These are phyloP conservation scores for Arothron firmamentum DNA, from an alignment of 2,113 vertebrate genomes.

Conservation along the genomic window DNA sequence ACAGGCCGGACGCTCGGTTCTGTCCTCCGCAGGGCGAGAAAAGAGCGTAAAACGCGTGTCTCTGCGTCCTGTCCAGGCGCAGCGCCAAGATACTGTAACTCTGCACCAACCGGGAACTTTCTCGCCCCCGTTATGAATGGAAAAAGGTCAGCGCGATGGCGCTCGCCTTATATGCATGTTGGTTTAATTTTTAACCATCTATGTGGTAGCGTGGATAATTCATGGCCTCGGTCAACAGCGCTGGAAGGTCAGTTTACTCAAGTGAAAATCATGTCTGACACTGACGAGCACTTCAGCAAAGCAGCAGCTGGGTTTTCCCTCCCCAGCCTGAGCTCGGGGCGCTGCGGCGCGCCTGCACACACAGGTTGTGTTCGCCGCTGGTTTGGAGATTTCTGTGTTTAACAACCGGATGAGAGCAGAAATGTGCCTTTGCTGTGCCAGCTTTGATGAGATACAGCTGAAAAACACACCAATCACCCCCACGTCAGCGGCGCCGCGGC, in stretches of 20 bases:
- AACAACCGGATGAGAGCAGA: too few species aligned
- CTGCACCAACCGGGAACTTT: conserved; percentile 16
- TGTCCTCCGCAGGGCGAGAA: too few species aligned
- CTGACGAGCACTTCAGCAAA: conserved; percentile 30
- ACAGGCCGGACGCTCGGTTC: too few species aligned
- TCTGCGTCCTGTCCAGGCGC: conserved; percentile 5
- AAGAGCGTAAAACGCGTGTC: too few species aligned
- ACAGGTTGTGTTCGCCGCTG: too few species aligned
- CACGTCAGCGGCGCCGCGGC: too few species aligned
- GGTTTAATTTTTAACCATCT: conserved; percentile 30
- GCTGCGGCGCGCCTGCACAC: too few species aligned
- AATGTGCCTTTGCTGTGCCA: too few species aligned
- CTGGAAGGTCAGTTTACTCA: conserved; percentile 29
- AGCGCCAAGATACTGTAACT: conserved; percentile 35
- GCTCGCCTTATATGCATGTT: conserved; percentile 6
- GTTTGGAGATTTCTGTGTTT: too few species aligned
- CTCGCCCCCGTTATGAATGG: neutral
- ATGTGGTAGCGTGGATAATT: conserved; percentile 31
- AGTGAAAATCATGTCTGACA: conserved; percentile 26
- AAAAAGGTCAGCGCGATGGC: conserved; percentile 8
- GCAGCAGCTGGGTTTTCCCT: conserved; percentile 5
- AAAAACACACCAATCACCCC: too few species aligned
- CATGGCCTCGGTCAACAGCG: conserved; percentile 18
- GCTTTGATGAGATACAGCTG: too few species aligned
- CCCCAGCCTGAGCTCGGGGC: neutral